Conservation (phyloP, 2,113 vertebrate genomes). For the Solea solea region DNA sequence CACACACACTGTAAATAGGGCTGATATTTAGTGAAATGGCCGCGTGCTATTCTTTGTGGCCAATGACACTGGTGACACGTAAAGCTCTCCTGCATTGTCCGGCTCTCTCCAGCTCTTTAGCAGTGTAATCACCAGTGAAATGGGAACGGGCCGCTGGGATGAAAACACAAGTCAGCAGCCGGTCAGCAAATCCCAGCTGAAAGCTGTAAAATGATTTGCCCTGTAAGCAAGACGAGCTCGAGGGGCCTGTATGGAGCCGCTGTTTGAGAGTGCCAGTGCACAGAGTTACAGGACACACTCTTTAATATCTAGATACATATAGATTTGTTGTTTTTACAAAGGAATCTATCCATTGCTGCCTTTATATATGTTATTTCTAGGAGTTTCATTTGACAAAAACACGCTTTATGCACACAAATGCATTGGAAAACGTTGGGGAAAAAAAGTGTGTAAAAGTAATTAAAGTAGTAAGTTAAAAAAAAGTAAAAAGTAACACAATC, state of each 20-base stretch:
- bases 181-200: constrained; percentile 87
- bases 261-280: constrained; percentile 14
- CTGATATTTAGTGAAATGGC: constrained; percentile 57
- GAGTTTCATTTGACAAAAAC: no score
- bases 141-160: constrained; percentile 63
- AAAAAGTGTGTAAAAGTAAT: no score
- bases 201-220: constrained; percentile 84
- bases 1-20: constrained; percentile 62
- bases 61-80: constrained; percentile 75
- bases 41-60: constrained; percentile 64
- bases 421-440: no score
- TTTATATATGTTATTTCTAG: no score
- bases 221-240: constrained; percentile 80
- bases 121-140: constrained; percentile 73
- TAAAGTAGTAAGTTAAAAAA: no score
- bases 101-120: constrained; percentile 65
- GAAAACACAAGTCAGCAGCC: constrained; percentile 88
- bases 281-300: constrained; percentile 8
- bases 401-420: no score
- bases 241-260: constrained; percentile 64
- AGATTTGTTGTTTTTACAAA: background rate
- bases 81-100: constrained; percentile 80
- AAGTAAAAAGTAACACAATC: no score
- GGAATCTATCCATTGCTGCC: no score
- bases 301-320: constrained; percentile 2